phyloP scores from a whole-genome alignment of 2,888 invertebrate species.

The Loripinus fragilis region DNA sequence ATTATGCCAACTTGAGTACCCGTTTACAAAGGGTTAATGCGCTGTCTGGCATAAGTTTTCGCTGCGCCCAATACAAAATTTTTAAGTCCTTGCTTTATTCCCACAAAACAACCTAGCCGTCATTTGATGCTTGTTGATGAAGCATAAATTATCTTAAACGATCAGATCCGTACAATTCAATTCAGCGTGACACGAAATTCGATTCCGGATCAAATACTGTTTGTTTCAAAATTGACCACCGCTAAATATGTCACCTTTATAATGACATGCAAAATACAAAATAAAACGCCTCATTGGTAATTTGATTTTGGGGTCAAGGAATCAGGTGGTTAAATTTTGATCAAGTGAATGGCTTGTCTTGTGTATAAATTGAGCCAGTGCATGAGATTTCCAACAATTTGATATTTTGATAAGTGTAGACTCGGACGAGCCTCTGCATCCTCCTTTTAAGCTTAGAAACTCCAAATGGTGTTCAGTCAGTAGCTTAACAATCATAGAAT shows the following conservation, averaged over 20 bases:
- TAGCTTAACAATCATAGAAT: no score
- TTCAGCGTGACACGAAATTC: not conserved
- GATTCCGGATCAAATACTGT: not conserved
- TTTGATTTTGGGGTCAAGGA: not conserved
- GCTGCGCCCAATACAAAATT: no score
- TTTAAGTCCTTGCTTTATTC: no score
- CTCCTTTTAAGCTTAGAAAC: no score
- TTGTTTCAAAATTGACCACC: not conserved
- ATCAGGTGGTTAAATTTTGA: not conserved
- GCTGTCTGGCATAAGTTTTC: no score
- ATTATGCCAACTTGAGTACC: no score
- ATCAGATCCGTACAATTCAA: not conserved
- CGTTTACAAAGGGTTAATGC: no score
- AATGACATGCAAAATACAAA: not conserved
- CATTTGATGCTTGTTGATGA: not conserved
- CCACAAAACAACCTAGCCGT: not conserved
- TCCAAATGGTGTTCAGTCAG: no score
- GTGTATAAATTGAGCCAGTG: no score
- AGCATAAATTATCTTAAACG: conserved; percentile 1
- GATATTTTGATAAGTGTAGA: no score
- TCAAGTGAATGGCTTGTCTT: not conserved
- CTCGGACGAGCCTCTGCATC: no score
- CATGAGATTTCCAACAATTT: no score
- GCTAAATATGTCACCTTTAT: not conserved
- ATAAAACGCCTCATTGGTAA: not conserved